Evolutionary conservation across 2,888 invertebrate genomes (phyloP).

Genomic region (Agrilus biguttatus): DNA sequence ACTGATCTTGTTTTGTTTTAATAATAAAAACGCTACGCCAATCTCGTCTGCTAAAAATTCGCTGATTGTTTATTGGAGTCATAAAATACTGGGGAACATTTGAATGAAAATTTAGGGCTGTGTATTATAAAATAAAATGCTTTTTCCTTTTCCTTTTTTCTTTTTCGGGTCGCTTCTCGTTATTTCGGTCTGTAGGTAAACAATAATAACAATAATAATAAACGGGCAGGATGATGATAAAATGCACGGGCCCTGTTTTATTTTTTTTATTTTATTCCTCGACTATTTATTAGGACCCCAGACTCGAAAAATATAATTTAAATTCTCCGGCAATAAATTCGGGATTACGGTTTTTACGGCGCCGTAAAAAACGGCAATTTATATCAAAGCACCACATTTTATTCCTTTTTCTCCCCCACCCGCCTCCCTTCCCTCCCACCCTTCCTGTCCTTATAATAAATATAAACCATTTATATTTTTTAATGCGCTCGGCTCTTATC

Average conservation of each 20-base stretch:
- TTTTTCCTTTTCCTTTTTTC: too few species aligned
- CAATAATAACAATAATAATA: conserved; percentile 21
- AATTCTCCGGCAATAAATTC: conserved; percentile 34
- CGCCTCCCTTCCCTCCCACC: conserved; percentile 10
- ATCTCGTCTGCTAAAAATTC: too few species aligned
- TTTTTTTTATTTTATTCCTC: conserved; percentile 18
- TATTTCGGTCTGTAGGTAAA: conserved; percentile 19
- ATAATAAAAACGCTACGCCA: too few species aligned
- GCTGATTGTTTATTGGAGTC: too few species aligned
- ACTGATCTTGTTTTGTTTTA: too few species aligned
- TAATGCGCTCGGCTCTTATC: conserved; percentile 18
- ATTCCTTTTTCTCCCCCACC: conserved; percentile 13
- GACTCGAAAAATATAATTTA: conserved; percentile 31
- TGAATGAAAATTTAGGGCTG: too few species aligned
- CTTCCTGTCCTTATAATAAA: conserved; percentile 16
- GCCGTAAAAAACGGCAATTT: conserved; percentile 33
- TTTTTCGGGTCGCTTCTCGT: too few species aligned
- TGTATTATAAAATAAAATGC: too few species aligned
- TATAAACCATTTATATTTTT: conserved; percentile 21
- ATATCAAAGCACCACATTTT: conserved; percentile 33
- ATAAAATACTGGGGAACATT: too few species aligned
- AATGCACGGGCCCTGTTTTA: conserved; percentile 29
- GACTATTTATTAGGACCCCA: conserved; percentile 13
- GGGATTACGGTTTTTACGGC: conserved; percentile 32
- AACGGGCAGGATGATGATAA: conserved; percentile 16